These are phyloP conservation scores for Cartodere bifasciata DNA, from an alignment of 2,888 invertebrate genomes.

Conservation along the genomic window DNA sequence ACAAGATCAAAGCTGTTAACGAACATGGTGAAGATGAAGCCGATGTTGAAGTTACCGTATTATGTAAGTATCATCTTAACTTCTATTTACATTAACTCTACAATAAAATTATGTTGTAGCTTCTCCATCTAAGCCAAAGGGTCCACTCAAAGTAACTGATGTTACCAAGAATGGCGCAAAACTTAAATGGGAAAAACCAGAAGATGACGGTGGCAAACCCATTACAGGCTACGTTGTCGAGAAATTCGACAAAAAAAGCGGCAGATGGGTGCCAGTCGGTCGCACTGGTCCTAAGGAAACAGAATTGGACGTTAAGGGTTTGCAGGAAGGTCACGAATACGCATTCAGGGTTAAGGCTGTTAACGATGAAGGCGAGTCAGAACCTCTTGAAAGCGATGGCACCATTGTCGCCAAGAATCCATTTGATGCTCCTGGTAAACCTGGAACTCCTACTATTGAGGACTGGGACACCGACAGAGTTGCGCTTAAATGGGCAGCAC, in stretches of 20 bases:
- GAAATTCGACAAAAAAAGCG: slow-evolving; percentile 83
- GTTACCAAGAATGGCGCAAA: slow-evolving; percentile 84
- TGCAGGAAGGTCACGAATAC: slow-evolving; percentile 86
- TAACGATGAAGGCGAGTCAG: slow-evolving; percentile 90
- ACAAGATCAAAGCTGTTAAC: slow-evolving; percentile 82
- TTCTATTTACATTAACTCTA: slow-evolving; percentile 7
- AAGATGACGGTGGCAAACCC: slow-evolving; percentile 90
- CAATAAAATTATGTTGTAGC: slow-evolving; percentile 32
- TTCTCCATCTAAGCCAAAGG: slow-evolving; percentile 75
- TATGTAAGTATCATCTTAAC: slow-evolving; percentile 41
- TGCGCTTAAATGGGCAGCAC: slow-evolving; percentile 72
- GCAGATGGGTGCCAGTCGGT: slow-evolving; percentile 89
- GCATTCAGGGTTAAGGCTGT: slow-evolving; percentile 89
- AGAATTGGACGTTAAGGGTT: slow-evolving; percentile 76
- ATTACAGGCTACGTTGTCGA: slow-evolving; percentile 88
- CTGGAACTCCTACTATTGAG: slow-evolving; percentile 71
- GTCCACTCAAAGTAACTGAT: slow-evolving; percentile 78
- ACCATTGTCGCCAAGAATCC: slow-evolving; percentile 92
- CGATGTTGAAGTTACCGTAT: slow-evolving; percentile 85
- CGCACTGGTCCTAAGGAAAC: slow-evolving; percentile 67
- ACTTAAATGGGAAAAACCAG: slow-evolving; percentile 86
- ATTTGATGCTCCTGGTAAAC: slow-evolving; percentile 76
- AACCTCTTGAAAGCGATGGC: slow-evolving; percentile 85
- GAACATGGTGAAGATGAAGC: slow-evolving; percentile 87
- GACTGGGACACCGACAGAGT: slow-evolving; percentile 87